Conservation (phyloP, 2,797 vertebrate genomes). For the Poecilia wingei region DNA sequence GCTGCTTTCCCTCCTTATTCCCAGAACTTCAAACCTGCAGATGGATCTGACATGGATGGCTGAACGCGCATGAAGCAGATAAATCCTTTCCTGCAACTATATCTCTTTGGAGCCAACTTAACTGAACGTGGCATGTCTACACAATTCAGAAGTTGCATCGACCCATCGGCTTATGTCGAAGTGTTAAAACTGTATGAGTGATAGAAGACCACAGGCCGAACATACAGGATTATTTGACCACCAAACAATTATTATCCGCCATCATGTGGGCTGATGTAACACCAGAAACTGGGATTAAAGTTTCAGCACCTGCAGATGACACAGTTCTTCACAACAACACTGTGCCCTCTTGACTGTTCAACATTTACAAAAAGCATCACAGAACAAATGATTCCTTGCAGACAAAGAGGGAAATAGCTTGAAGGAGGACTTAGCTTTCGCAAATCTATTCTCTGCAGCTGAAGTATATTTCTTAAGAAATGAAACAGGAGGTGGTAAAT, state of each 20-base stretch:
- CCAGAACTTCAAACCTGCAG: background rate
- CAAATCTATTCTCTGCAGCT: constrained; percentile 38
- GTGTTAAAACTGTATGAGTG: constrained; percentile 35
- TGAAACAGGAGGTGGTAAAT: constrained; percentile 13
- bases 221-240: constrained; percentile 34
- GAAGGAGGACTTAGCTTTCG: constrained; percentile 41
- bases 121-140: constrained; percentile 20
- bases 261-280: constrained; percentile 2
- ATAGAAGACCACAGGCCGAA: constrained; percentile 24
- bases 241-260: constrained; percentile 24
- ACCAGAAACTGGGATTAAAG: constrained; percentile 14
- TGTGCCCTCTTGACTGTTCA: background rate
- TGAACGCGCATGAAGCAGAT: constrained; percentile 18
- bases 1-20: background rate
- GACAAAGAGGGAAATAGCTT: constrained; percentile 38
- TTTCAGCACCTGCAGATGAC: constrained; percentile 13
- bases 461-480: constrained; percentile 5
- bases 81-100: constrained; percentile 15
- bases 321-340: constrained; percentile 14
- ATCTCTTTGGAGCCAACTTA: constrained; percentile 29
- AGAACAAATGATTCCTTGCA: constrained; percentile 41
- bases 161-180: constrained; percentile 10
- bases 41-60: constrained; percentile 14
- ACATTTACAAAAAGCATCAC: constrained; percentile 29
- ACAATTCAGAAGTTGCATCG: constrained; percentile 15